Evolutionary conservation across 2,797 vertebrate genomes (phyloP), one percentile per base, ranked within the genome.

Genomic region (Epinephelus malabaricus): DNA sequence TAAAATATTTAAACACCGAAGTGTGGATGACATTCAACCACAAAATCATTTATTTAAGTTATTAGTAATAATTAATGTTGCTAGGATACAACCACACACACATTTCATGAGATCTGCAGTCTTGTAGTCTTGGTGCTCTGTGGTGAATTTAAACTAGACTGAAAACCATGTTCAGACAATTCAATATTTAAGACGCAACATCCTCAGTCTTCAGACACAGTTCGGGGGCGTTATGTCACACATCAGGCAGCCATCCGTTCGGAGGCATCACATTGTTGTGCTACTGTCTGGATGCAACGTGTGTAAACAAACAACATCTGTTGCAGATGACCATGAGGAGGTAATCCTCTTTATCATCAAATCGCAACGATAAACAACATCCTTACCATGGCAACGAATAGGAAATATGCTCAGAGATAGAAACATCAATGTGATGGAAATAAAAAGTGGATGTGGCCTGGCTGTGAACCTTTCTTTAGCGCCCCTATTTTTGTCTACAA

Each of bases 281-380:
- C 47, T 61, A 6, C 38, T 47, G 55, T 49, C 50, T 43, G 62
- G 30, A 0, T 11, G 43, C 13, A 27, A 46, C 5, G 43, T 54
- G 49, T 47, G 71, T 49, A 66, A 82, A 77, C 45, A 78, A 82
- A 81, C 55, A 76, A 76, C 85, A 85, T 85, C 73, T 79, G 80
- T 2, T 50, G 30, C 60, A 68, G 69, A 63, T 25, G 49, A 50
- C 21, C 54, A 51, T 5, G 18, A 60, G 43, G 43, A 72, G 55
- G 4, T 85, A 85, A 85, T 86, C 79, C 79, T 88, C 79, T 79
- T 88, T 50, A 69, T 59, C 59, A 25, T 53, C 76, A 76, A 67
- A 71, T 30, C 1, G 25, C 62, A 30, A 38, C 12, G 47, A 58
- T 43, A 77, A 77, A 80, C 69, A 77, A 73, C 66, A 69, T 14